Base-by-base conservation (phyloP, 2,113 vertebrate species). In the Rhea pennata region DNA sequence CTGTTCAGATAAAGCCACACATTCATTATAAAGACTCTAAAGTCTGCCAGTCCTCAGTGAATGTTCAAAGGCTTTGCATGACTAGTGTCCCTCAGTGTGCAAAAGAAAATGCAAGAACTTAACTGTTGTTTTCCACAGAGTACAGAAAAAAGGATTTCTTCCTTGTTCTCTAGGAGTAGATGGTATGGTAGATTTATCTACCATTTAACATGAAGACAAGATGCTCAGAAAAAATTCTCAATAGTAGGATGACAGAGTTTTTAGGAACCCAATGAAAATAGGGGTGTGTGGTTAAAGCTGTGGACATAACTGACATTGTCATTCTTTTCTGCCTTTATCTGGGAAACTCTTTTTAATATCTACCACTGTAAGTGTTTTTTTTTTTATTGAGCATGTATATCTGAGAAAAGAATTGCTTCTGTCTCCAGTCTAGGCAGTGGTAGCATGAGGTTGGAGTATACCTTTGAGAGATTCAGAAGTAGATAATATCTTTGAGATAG, bases 391-490 rank as follows among this genome's bases (percentile, higher is more conserved):
- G 17, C 16, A 44, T 46, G 12, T 12, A 88, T 96, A 92, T 66
- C 64, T 54, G 20, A 48, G 53, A 65, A 70, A 93, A 50, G 23
- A 77, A n/a, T 50, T 84, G 3, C 9, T 71, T 88, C 27, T 42
- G 33, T 40, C 50, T 84, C 29, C 33, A 74, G 7, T 64, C 56
- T 56, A 81, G 48, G 53, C 19, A 92, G n/a, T 77, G 26, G 23
- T 78, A 71, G 21, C 66, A 33, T 56, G 70, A 87, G 27, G 48
- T 21, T 75, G 40, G 26, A 61, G 7, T 12, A n/a, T 23, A 69
- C 67, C 33, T 86, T 71, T 53, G 17, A 93, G 84, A 92, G 95
- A 87, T 77, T 80, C 42, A 74, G 50, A 79, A 91, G 31, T 79
- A 58, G 50, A 42, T 91, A 78, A 48, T 67, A 89, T 33, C 62